Evolutionary conservation across 2,888 invertebrate genomes (phyloP).

Genomic region (Gisinianus flammeolus): DNA sequence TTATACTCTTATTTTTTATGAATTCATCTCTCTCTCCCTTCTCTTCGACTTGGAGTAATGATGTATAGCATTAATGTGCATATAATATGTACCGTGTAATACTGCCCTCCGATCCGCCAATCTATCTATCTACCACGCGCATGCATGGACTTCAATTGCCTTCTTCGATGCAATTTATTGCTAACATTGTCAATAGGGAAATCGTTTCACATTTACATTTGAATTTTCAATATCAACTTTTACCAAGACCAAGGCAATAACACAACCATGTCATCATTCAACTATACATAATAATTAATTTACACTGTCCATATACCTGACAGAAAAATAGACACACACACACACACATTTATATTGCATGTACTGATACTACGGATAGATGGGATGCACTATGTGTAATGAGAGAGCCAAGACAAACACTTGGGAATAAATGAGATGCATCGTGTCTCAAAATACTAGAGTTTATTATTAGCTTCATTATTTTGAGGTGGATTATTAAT

Average conservation of each 20-base stretch:
- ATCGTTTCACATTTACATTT: no score
- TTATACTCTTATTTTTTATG: not conserved
- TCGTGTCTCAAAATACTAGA: not conserved
- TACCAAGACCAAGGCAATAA: no score
- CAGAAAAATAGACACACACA: not conserved
- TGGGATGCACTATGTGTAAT: not conserved
- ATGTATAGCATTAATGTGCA: no score
- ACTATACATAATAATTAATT: no score
- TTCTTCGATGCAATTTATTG: not conserved
- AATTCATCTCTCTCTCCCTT: not conserved
- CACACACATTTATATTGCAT: not conserved
- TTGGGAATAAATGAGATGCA: not conserved
- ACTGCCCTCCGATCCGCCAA: no score
- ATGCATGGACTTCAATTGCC: not conserved
- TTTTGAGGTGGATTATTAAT: slow-evolving; percentile 17
- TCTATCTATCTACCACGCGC: not conserved
- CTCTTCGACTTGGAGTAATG: no score
- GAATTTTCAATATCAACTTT: not conserved
- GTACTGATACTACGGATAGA: not conserved
- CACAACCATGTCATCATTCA: no score
- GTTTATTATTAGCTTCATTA: not conserved
- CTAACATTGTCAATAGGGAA: not conserved
- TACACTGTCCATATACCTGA: not conserved
- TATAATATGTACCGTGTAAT: no score
- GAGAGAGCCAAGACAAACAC: not conserved